Conservation (phyloP, 2,888 invertebrate genomes). For the Sesamia inferens region DNA sequence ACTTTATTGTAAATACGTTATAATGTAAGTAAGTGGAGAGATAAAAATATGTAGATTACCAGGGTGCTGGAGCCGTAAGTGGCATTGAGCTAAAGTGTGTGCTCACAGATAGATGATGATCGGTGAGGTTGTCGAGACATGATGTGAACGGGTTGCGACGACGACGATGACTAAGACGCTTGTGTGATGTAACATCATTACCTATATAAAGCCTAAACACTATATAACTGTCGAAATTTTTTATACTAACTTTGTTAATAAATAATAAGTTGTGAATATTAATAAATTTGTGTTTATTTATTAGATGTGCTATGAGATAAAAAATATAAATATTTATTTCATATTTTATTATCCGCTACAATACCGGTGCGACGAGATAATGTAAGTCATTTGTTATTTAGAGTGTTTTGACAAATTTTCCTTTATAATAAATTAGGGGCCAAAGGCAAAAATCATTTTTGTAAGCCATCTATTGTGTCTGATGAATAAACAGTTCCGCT, state of each 20-base stretch:
- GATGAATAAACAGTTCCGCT: slow-evolving; percentile 83
- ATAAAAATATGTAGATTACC: slow-evolving; percentile 53
- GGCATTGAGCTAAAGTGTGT: slow-evolving; percentile 47
- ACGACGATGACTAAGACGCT: background rate
- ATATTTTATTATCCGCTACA: slow-evolving; percentile 83
- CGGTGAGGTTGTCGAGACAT: slow-evolving; percentile 49
- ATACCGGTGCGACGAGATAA: slow-evolving; percentile 87
- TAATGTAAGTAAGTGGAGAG: slow-evolving; percentile 54
- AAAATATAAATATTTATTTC: slow-evolving; percentile 65
- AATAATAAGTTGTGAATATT: slow-evolving; percentile 44
- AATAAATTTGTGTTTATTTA: slow-evolving; percentile 39
- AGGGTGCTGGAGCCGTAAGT: slow-evolving; percentile 34
- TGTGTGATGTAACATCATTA: slow-evolving; percentile 27
- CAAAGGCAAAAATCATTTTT: slow-evolving; percentile 73
- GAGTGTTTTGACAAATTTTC: slow-evolving; percentile 80
- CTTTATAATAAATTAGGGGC: slow-evolving; percentile 78
- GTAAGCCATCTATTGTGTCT: slow-evolving; percentile 82
- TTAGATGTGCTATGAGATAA: slow-evolving; percentile 55
- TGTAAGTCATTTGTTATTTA: slow-evolving; percentile 87
- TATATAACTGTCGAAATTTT: slow-evolving; percentile 7
- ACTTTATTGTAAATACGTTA: slow-evolving; percentile 57
- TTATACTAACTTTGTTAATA: slow-evolving; percentile 23
- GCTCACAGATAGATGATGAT: slow-evolving; percentile 55
- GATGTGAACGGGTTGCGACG: slow-evolving; percentile 44
- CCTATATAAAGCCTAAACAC: slow-evolving; percentile 22